Evolutionary conservation across 2,797 vertebrate species (phyloP).

Genomic region (Siniperca obscura): DNA sequence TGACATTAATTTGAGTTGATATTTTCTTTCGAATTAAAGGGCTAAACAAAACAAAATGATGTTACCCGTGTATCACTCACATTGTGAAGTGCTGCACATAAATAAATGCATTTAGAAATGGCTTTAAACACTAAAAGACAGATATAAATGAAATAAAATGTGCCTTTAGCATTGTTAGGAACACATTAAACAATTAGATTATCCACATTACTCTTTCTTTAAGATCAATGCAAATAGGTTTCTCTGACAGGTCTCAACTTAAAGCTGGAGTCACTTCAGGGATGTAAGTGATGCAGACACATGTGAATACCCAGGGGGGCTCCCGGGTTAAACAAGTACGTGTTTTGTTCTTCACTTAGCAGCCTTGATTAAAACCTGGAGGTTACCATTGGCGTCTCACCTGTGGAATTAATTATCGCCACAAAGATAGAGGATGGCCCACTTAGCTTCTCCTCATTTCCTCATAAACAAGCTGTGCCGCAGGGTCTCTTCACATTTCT

Average conservation of each 20-base stretch:
- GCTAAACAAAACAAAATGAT: not conserved
- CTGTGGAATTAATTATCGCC: conserved; percentile 83
- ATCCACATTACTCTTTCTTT: too few relatives aligned
- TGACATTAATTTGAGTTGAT: not conserved
- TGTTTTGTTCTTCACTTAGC: conserved; percentile 81
- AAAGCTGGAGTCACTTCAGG: conserved; percentile 18
- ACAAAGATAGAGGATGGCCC: conserved; percentile 54
- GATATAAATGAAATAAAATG: not conserved
- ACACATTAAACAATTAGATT: too few relatives aligned
- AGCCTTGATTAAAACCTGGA: conserved; percentile 72
- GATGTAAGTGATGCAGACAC: conserved; percentile 15
- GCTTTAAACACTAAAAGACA: not conserved
- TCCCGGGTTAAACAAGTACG: conserved; percentile 57
- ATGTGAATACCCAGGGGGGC: conserved; percentile 48
- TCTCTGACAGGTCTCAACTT: conserved; percentile 25
- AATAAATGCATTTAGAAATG: not conserved
- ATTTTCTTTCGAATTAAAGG: not conserved
- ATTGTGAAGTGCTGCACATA: not conserved
- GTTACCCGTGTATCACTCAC: not conserved
- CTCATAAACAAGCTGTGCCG: conserved; percentile 79
- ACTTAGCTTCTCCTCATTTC: conserved; percentile 43
- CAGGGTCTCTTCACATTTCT: conserved; percentile 44
- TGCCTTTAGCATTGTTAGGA: not conserved
- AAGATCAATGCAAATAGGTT: not conserved
- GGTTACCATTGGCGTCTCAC: conserved; percentile 82